Evolutionary conservation across 1,140 invertebrate genomes (phyloP), one percentile per base, ranked within the genome.

Genomic region (Papilio dardanus): DNA sequence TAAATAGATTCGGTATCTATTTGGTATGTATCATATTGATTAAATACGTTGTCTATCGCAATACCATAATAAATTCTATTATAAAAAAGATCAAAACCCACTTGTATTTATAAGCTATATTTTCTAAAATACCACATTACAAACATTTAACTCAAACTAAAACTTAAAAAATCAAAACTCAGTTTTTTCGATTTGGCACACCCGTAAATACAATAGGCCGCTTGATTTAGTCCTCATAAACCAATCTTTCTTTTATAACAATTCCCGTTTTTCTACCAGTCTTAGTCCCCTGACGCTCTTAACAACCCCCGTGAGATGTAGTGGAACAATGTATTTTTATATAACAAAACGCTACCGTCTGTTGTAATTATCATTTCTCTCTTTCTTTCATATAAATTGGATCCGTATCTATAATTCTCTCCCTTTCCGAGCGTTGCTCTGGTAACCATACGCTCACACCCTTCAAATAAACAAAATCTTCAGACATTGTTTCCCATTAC

Each of bases 401-500:
- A 62, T 62, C 54, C 54, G 7, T 62, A 24, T 62, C 14, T 28
- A 24, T 30, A 62, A 62, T 62, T 62, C 54, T 16, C 24, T 62
- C 54, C 54, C 54, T 50, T 19, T 7, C 54, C 6, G 30, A 1
- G 12, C 1, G 33, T 37, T 68, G 66, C 35, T 40, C 35, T 40
- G 67, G 31, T 24, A 21, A 69, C 35, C 35, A 40, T 69, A 69
- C 19, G 67, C 35, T 37, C 33, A 35, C 67, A 69, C 67, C 31
- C 33, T 35, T 40, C 33, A 21, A 69, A 40, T 69, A 69, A 69
- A 69, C 67, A 69, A 40, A 35, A 69, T 69, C 67, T 14, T n/a
- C 30, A 16, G 19, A 62, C 54, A 62, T 62, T 62, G 24, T 62
- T 62, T 62, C 54, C 24, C 24, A 16, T 28, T 62, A 10, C 54